Evolutionary conservation across 2,888 invertebrate genomes (phyloP).

Genomic region (Drosophila kuntzei): DNA sequence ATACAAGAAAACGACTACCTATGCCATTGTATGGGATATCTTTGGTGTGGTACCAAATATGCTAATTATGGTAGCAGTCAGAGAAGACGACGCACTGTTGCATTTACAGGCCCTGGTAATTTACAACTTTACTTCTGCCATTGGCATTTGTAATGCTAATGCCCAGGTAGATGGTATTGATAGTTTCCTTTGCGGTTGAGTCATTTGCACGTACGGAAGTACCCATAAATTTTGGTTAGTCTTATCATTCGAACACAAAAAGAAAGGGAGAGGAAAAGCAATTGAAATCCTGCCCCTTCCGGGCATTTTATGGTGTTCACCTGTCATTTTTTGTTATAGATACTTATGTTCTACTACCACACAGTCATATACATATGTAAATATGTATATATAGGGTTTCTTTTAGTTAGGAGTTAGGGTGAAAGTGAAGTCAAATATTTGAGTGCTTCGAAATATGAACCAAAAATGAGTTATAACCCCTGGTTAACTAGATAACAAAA

Average conservation of each 20-base stretch:
- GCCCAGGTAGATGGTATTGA: conserved; percentile 42
- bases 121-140: conserved; percentile 58
- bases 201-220: conserved; percentile 51
- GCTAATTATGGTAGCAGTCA: conserved; percentile 68
- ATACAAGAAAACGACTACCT: conserved; percentile 55
- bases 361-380: neutral
- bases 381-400: conserved; percentile 60
- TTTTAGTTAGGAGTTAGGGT: conserved; percentile 32
- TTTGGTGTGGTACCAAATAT: conserved; percentile 67
- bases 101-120: conserved; percentile 55
- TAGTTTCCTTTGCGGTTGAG: conserved; percentile 44
- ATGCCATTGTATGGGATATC: conserved; percentile 48
- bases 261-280: neutral
- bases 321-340: conserved; percentile 59
- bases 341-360: conserved; percentile 7
- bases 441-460: conserved; percentile 25
- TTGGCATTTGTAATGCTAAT: conserved; percentile 70
- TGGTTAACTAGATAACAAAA: conserved; percentile 35
- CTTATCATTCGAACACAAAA: conserved; percentile 27
- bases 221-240: conserved; percentile 35
- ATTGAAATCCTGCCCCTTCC: conserved; percentile 46
- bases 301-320: conserved; percentile 67
- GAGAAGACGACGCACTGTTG: conserved; percentile 31
- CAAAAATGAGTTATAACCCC: conserved; percentile 52
- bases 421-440: conserved; percentile 62